A percentile compares a stretch with the other conserved stretches of the same genome.
phyloP scores from a whole-genome alignment of 2,888 invertebrate species.

The Dolichomitus sp. region DNA sequence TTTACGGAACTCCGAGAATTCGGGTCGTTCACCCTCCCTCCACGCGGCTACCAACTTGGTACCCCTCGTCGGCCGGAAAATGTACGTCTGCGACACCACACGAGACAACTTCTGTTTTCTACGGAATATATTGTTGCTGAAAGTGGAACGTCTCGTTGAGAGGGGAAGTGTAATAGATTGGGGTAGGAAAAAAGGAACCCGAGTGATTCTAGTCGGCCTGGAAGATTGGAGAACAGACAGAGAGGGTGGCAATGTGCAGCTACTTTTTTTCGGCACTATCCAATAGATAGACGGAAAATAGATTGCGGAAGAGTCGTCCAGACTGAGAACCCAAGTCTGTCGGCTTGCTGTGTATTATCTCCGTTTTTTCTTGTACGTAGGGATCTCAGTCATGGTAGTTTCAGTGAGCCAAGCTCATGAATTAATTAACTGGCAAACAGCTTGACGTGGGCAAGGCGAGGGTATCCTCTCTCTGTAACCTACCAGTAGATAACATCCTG shows the following conservation, averaged over 20 bases:
- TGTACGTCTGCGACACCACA: constrained; percentile 23
- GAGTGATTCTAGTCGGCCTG: constrained; percentile 12
- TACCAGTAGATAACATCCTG: constrained; percentile 44
- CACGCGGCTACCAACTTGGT: constrained; percentile 36
- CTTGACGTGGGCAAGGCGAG: constrained; percentile 38
- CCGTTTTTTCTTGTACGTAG: constrained; percentile 41
- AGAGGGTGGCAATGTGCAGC: neutral
- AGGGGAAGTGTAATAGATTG: constrained; percentile 44
- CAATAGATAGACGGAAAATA: neutral
- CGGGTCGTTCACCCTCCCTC: constrained; percentile 26
- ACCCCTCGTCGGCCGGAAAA: constrained; percentile 3
- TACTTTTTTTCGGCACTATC: neutral
- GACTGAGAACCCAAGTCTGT: constrained; percentile 49
- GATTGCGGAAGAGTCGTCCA: neutral
- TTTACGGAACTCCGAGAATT: constrained; percentile 55
- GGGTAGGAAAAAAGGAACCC: constrained; percentile 28
- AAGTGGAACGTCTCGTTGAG: neutral
- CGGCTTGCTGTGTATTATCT: constrained; percentile 17
- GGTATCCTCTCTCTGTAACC: constrained; percentile 44
- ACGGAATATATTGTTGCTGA: constrained; percentile 21
- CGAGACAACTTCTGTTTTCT: neutral
- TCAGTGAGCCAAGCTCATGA: constrained; percentile 76
- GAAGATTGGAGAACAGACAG: constrained; percentile 26
- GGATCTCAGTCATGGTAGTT: constrained; percentile 51
- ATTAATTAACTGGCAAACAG: constrained; percentile 79